phyloP scores from a whole-genome alignment of 2,888 invertebrate species.

The Idaea biselata region DNA sequence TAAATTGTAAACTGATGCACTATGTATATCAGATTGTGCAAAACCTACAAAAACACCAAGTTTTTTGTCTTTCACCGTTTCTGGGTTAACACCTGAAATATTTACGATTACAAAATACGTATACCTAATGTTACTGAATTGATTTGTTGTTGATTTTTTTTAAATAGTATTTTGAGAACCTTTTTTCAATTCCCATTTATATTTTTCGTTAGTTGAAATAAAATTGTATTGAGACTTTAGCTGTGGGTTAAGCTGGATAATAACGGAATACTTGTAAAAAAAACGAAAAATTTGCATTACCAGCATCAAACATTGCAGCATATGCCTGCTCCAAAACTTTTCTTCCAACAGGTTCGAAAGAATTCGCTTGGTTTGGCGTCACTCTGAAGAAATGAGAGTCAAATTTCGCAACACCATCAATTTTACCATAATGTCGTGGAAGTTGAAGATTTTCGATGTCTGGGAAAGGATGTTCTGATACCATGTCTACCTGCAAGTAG shows the following conservation, averaged over 20 bases:
- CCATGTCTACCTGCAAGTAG: too few species aligned
- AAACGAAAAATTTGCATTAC: too few species aligned
- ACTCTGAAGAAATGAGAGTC: constrained; percentile 85
- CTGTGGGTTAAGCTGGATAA: too few species aligned
- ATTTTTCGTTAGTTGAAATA: too few species aligned
- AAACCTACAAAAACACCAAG: constrained; percentile 60
- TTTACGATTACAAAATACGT: too few species aligned
- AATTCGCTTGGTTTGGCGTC: constrained; percentile 80
- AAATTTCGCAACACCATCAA: constrained; percentile 81
- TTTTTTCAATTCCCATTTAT: too few species aligned
- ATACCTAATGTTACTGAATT: too few species aligned
- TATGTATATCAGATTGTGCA: constrained; percentile 72
- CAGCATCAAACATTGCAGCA: constrained; percentile 85
- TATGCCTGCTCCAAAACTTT: constrained; percentile 85
- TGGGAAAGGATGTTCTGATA: constrained; percentile 33
- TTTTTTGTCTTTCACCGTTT: constrained; percentile 64
- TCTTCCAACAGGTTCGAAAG: constrained; percentile 85
- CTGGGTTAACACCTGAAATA: constrained; percentile 57
- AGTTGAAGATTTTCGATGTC: constrained; percentile 81
- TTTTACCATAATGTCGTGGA: constrained; percentile 82
- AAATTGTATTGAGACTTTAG: too few species aligned
- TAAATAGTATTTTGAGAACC: too few species aligned
- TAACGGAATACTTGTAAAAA: too few species aligned
- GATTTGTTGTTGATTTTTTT: too few species aligned
- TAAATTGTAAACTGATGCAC: too few species aligned